Base-by-base conservation (phyloP, 2,888 invertebrate species). In the Epirrhoe tristata region DNA sequence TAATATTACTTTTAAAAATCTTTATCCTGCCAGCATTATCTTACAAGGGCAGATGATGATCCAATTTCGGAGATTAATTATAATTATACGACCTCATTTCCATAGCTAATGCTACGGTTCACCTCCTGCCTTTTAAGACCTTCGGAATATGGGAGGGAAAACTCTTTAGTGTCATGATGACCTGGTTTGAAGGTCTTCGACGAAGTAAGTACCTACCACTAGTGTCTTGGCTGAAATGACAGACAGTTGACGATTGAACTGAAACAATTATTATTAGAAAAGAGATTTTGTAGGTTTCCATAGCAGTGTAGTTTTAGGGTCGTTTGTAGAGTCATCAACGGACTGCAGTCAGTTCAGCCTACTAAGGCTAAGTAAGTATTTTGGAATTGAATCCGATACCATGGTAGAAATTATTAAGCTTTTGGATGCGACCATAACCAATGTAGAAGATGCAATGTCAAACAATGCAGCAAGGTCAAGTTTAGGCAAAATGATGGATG, bases 81-180 rank as follows among this genome's bases (percentile, higher is more conserved):
- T 85, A 84, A 86, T 87, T 85, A 86, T 81, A 81, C 81, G 80
- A 82, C 75, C 85, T 82, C 70, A 86, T 86, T 86, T 85, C 81
- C 85, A 85, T 85, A 86, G 68, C 77, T 87, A 87, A 87, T 87
- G 78, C 74, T 78, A 85, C 74, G 79, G 79, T 80, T 75, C 74
- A 63, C 69, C 70, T 63, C 69, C 73, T 73, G 74, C 75, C 73
- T 74, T 71, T 48, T 16, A 48, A 48, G 72, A 74, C 76, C 74
- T 73, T 73, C 74, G 71, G 77, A 77, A 77, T 76, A 43, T 59
- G 8, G 24, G 48, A 59, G 54, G 17, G 43, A 52, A 59, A 67
- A 61, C 17, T 62, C 51, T 52, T 52, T 31, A 51, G 58, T 17
- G 51, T 50, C 34, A 32, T 12, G 48, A 62, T 55, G 57, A 55